Evolutionary conservation across 1,140 invertebrate species (phyloP), one percentile per base, ranked within the genome.

Genomic region (Bombus sylvicola): DNA sequence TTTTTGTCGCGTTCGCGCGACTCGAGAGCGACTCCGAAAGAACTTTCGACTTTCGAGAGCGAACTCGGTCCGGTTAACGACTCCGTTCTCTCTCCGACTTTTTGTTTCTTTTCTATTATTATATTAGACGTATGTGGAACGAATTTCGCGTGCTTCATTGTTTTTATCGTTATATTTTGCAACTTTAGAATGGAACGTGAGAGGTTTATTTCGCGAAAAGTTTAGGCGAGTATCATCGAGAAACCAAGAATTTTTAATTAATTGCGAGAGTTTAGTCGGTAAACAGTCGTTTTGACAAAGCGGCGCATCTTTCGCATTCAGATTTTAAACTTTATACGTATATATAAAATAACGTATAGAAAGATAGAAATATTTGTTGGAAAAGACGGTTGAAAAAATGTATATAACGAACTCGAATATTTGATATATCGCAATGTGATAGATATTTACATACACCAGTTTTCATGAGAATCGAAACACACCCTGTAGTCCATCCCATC

Each of bases 1-100:
- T 66, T 79, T 79, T 79, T 79, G 77, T 79, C 64, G 41, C 77
- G 74, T 79, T 66, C 59, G 37, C 64, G 47, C 43, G 74, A 25
- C 22, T 62, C 47, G 53, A 59, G 53, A 59, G 53, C 18, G 10
- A 57, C 4, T 5, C 31, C 28, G 39, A 34, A 57, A 18, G 34
- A 59, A 62, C 57, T 77, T 62, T 77, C 28, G 34, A 39, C 22
- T 57, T 31, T 62, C 59, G 59, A 62, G 59, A 62, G 59, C 59
- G 59, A 62, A 62, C 59, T 62, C 28, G 59, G 13, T 62, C 15
- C 34, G 22, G 34, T 62, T 62, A n/a, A 62, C 75, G 75, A 31
- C 37, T 53, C n/a, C 4, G 39, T 39, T 75, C 22, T 34, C 74
- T 59, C 10, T 37, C 31, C 18, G 1, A 37, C 31, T 34, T 25